Conservation (phyloP, 2,797 vertebrate species). For the Scolopax bukidnonensis region DNA sequence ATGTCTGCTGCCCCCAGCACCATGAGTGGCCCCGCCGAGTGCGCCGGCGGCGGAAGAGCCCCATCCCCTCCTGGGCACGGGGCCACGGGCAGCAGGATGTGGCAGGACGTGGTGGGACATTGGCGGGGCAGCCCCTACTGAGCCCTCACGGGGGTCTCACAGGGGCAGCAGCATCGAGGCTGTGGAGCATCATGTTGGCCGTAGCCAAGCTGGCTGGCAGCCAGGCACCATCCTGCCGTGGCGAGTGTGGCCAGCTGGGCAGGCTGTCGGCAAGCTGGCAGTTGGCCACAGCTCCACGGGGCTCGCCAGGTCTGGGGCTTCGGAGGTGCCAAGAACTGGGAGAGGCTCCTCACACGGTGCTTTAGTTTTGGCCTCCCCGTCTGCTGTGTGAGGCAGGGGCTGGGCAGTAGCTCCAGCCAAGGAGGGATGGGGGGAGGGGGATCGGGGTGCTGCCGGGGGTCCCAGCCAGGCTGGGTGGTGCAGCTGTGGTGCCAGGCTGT, state of each 20-base stretch:
- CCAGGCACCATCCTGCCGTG: accelerated
- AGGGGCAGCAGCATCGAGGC: neutral
- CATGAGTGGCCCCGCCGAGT: accelerated
- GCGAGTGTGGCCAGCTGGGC: neutral
- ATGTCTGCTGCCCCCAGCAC: neutral
- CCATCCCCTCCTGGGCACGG: accelerated
- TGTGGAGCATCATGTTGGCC: accelerated
- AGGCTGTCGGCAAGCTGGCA: neutral
- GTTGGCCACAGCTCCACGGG: accelerated
- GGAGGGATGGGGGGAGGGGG: neutral
- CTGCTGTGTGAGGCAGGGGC: neutral
- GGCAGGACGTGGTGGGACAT: accelerated
- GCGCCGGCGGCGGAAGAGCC: accelerated
- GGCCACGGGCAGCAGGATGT: accelerated
- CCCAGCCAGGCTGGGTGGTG: no score
- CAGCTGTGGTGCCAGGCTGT: no score
- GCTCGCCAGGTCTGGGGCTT: neutral
- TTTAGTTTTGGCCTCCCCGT: neutral
- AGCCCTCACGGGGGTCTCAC: accelerated
- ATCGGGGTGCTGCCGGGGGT: neutral
- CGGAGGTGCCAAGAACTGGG: neutral
- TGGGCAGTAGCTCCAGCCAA: neutral
- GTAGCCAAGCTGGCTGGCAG: accelerated
- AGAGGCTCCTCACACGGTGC: accelerated
- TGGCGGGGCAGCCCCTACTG: accelerated